Base-by-base conservation (phyloP, 2,888 invertebrate genomes). In the Caenorhabditis wallacei region DNA sequence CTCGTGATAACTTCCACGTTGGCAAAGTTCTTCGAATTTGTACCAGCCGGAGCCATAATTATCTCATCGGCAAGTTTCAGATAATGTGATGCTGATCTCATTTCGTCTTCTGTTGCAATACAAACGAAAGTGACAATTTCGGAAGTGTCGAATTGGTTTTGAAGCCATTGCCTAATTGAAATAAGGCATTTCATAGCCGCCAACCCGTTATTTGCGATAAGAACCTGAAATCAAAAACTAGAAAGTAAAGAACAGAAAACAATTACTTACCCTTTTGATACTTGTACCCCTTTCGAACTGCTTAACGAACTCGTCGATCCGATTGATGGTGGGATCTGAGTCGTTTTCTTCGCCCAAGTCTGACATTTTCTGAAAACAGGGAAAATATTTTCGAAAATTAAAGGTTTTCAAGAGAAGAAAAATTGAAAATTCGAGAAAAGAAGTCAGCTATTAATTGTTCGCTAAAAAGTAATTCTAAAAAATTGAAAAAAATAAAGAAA, bases 11-110 rank as follows among this genome's bases (percentile, higher is more conserved):
- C 94, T 92, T 99, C 98, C 0, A 98, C 97, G 92, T 99, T 99
- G 79, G 98, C 99, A 92, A 98, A 99, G 92, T 99, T 99, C 92
- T 98, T 98, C 93, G 98, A 98, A 93, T 99, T 99, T 0, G 96
- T 95, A 0, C 98, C 98, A 0, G 98, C 98, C 0, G 97, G 97
- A 0, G 99, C 98, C 0, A 97, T 96, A 0, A 98, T 97, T 92
- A 97, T 97, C 92, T 97, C 97, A 93, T 99, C 98, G 22, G 98
- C 98, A 96, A 98, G 96, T 93, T 97, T 96, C 85, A 99, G 97
- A 92, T 98, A 99, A 92, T 98, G 98, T 2, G 78, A 72, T n/a
- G 68, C 78, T 1, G 82, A 68, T 1, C 51, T 74, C 69, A 82
- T 64, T 46, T 82, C 82, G 11, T 82, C 71, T n/a, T 35, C 35